Conservation (phyloP, 2,113 vertebrate genomes). For the Lethenteron reissneri region DNA sequence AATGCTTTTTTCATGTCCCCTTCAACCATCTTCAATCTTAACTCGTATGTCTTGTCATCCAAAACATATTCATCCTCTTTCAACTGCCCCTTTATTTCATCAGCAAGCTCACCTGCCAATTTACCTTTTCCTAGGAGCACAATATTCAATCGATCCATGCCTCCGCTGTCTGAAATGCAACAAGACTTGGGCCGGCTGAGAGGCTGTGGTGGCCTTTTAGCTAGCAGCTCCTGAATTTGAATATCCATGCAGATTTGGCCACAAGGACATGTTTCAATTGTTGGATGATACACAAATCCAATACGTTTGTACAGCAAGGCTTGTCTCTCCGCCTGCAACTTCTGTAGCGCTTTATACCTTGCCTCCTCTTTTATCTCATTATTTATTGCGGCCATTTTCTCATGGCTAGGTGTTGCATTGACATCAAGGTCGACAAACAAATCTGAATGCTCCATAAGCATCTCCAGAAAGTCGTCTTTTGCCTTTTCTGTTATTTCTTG, state of each 20-base stretch:
- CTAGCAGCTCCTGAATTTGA: constrained; percentile 78
- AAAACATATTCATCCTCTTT: constrained; percentile 94
- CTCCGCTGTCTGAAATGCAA: constrained; percentile 68
- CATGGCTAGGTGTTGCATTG: constrained; percentile 91
- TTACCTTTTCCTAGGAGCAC: constrained; percentile 88
- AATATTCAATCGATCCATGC: constrained; percentile 82
- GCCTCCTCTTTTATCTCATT: constrained; percentile 84
- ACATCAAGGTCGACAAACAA: constrained; percentile 89
- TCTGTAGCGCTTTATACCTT: constrained; percentile 87
- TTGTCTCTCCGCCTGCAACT: constrained; percentile 83
- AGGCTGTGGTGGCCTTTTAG: constrained; percentile 63
- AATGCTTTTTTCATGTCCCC: constrained; percentile 67
- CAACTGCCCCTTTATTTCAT: constrained; percentile 86
- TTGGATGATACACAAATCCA: constrained; percentile 96
- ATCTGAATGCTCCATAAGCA: constrained; percentile 83
- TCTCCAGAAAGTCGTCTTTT: constrained; percentile 91
- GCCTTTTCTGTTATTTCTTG: constrained; percentile 77
- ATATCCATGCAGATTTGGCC: constrained; percentile 76
- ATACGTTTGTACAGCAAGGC: constrained; percentile 96
- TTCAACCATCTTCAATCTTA: constrained; percentile 72
- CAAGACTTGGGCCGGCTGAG: constrained; percentile 54
- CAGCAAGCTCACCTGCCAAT: constrained; percentile 75
- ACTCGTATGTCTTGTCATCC: constrained; percentile 91
- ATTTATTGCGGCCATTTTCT: constrained; percentile 95
- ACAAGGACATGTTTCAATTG: constrained; percentile 94